Conservation (phyloP, 2,888 invertebrate genomes). For the Rhimphoctona megacephalus region DNA sequence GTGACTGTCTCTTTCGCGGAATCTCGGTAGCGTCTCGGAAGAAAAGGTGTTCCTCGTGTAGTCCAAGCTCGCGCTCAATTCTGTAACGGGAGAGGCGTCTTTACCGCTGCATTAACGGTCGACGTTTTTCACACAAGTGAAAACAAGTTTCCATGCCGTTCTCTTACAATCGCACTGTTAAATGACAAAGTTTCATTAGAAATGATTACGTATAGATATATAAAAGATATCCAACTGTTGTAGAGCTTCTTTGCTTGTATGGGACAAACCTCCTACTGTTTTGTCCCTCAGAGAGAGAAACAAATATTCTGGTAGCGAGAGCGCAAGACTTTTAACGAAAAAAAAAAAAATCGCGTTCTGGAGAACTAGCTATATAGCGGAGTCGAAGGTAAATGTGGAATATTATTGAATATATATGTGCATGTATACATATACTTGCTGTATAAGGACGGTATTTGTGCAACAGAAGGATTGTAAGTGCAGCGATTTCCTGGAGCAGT, state of each 20-base stretch:
- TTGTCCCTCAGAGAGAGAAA: constrained; percentile 25
- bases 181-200: constrained; percentile 83
- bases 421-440: background rate
- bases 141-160: constrained; percentile 80
- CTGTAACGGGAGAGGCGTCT: constrained; percentile 85
- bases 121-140: constrained; percentile 84
- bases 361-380: constrained; percentile 9
- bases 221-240: constrained; percentile 20
- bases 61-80: constrained; percentile 77
- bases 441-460: constrained; percentile 41
- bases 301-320: constrained; percentile 34
- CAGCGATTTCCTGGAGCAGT: constrained; percentile 47
- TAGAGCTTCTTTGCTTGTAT: constrained; percentile 24
- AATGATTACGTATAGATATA: constrained; percentile 79
- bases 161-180: constrained; percentile 81
- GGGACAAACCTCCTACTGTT: constrained; percentile 36
- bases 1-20: constrained; percentile 36
- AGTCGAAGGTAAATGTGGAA: background rate
- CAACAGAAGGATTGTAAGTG: constrained; percentile 55
- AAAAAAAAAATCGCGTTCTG: constrained; percentile 43
- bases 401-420: background rate
- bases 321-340: constrained; percentile 51
- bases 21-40: constrained; percentile 60
- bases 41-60: constrained; percentile 78
- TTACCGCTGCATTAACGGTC: constrained; percentile 85